Evolutionary conservation across 2,888 invertebrate species (phyloP).

Genomic region (Mythimna vitellina): DNA sequence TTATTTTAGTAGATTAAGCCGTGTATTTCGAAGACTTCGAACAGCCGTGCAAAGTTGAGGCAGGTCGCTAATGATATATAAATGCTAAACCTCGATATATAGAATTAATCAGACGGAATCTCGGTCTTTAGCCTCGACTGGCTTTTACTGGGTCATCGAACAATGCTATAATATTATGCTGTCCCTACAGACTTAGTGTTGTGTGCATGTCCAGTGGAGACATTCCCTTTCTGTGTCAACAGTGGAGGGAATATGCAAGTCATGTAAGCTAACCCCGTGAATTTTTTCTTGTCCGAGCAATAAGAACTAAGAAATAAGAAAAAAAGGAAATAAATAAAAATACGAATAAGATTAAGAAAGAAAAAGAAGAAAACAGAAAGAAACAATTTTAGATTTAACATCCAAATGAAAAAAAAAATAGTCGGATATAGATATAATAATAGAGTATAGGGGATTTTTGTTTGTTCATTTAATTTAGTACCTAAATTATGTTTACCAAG

Average conservation of each 20-base stretch:
- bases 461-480: not conserved
- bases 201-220: not conserved
- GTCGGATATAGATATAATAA: too few species aligned
- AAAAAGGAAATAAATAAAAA: too few species aligned
- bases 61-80: not conserved
- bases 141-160: constrained; percentile 10
- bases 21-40: too few species aligned
- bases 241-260: constrained; percentile 11
- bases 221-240: not conserved
- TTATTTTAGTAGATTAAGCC: too few species aligned
- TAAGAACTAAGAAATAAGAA: too few species aligned
- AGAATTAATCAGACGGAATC: not conserved
- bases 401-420: not conserved
- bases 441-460: too few species aligned
- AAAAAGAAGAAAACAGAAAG: too few species aligned
- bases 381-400: not conserved
- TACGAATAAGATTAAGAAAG: too few species aligned
- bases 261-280: not conserved
- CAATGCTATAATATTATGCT: not conserved
- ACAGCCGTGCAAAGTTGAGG: too few species aligned
- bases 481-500: not conserved
- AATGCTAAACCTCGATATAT: not conserved
- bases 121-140: not conserved
- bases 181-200: not conserved
- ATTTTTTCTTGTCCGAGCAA: not conserved